These are phyloP conservation scores for Saccostrea cuccullata DNA, from an alignment of 1,140 invertebrate genomes.

Conservation along the genomic window DNA sequence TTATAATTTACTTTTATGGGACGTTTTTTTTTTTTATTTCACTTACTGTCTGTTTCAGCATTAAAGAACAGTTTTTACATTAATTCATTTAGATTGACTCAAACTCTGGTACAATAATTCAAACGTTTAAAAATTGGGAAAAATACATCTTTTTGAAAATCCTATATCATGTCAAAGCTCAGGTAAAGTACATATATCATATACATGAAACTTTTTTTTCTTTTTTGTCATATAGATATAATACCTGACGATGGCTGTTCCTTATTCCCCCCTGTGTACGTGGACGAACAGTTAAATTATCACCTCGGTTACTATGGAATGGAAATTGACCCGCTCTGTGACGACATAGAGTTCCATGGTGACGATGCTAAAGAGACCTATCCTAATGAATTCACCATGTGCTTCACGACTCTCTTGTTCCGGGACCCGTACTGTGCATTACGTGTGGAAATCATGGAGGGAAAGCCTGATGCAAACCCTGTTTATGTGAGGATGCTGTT, in stretches of 20 bases:
- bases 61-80: too few relatives aligned
- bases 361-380: background rate
- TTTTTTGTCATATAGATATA: background rate
- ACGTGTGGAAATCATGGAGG: background rate
- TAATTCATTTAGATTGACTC: too few relatives aligned
- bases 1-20: too few relatives aligned
- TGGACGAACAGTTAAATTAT: constrained; percentile 1
- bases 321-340: background rate
- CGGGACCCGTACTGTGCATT: background rate
- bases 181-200: too few relatives aligned
- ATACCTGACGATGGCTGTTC: background rate
- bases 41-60: too few relatives aligned
- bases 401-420: background rate
- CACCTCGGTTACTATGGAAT: background rate
- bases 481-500: background rate
- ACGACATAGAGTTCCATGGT: background rate
- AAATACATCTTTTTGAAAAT: background rate
- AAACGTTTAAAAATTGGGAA: too few relatives aligned
- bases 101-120: too few relatives aligned
- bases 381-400: background rate
- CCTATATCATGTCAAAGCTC: background rate
- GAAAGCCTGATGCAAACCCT: background rate
- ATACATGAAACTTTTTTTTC: background rate
- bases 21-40: too few relatives aligned
- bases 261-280: background rate